Conservation (phyloP, 2,797 vertebrate species). For the Pseudomugil gertrudae region DNA sequence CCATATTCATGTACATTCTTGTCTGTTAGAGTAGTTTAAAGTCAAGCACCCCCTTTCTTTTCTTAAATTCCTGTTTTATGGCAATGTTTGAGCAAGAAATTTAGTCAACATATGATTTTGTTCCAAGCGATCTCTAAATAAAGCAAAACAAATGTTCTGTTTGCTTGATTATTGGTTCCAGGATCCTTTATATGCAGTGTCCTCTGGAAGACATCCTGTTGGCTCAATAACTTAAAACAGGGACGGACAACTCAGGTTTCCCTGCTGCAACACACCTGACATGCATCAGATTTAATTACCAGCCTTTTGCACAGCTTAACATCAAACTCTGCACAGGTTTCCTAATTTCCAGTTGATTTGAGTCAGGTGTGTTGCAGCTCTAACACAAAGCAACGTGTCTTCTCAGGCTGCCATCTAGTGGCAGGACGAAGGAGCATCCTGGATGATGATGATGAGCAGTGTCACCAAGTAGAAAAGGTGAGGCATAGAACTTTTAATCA, state of each 20-base stretch:
- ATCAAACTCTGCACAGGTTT: too few species aligned
- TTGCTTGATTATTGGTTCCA: conserved; percentile 67
- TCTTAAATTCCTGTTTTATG: conserved; percentile 51
- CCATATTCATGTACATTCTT: not conserved
- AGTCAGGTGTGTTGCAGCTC: too few species aligned
- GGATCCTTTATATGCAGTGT: conserved; percentile 43
- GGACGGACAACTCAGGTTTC: too few species aligned
- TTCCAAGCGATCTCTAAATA: conserved; percentile 65
- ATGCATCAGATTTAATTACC: too few species aligned
- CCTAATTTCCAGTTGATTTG: too few species aligned
- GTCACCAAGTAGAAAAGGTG: conserved; percentile 35
- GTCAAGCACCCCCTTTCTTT: conserved; percentile 15
- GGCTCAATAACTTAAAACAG: conserved; percentile 73
- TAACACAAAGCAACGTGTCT: conserved; percentile 46
- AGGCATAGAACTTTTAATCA: conserved; percentile 27
- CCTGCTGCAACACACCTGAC: too few species aligned
- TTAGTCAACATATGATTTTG: conserved; percentile 51
- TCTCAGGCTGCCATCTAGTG: conserved; percentile 77
- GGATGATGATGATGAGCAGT: conserved; percentile 49
- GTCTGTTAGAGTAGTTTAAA: conserved; percentile 2
- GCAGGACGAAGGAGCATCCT: conserved; percentile 67
- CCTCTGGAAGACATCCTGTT: conserved; percentile 78
- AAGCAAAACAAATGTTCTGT: conserved; percentile 43
- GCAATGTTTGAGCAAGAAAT: conserved; percentile 15
- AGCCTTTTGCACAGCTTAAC: too few species aligned